Evolutionary conservation across 2,888 invertebrate species (phyloP), one percentile per base, ranked within the genome.

Genomic region (Latrodectus elegans): DNA sequence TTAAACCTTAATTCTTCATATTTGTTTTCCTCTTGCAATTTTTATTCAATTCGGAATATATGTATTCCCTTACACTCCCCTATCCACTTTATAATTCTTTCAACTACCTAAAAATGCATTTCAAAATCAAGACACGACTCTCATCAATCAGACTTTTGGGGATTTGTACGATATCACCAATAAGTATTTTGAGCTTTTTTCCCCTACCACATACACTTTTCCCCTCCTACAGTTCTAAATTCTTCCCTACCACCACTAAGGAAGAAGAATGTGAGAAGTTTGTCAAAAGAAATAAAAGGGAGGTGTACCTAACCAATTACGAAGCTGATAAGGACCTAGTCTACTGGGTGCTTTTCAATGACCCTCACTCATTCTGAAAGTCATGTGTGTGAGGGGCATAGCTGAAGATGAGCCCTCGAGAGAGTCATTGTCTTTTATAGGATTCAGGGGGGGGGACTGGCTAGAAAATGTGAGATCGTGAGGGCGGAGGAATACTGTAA

Each of bases 331-430:
- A 85, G 75, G 49, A 71, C 74, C 51, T 53, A 4, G 79, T 75
- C 85, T 79, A 60, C 80, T 51, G 85, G 85, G 85, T 75, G n/a
- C 85, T 75, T 80, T 85, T 80, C 85, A 85, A 85, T 80, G 80
- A 79, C 75, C 80, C 70, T 70, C 68, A 52, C 67, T 72, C 74
- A 70, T 75, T 75, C 51, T 17, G 17, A 14, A 49, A 64, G 70
- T 64, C 22, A 55, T 60, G 55, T 79, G 79, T 60, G 26, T 38
- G 70, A 15, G 51, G 52, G 15, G 55, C 68, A 53, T 75, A 64
- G 67, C 64, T 81, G 12, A n/a, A 22, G 53, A 53, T 81, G 17
- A 38, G 38, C 60, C 55, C 84, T 67, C 84, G n/a, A 10, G 84
- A 84, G 84, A 60, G 72, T 65, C 84, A 84, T 84, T 78, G 84